Conservation (phyloP, 92 coral and sea anemone species). For the Parazoanthus swiftii region DNA sequence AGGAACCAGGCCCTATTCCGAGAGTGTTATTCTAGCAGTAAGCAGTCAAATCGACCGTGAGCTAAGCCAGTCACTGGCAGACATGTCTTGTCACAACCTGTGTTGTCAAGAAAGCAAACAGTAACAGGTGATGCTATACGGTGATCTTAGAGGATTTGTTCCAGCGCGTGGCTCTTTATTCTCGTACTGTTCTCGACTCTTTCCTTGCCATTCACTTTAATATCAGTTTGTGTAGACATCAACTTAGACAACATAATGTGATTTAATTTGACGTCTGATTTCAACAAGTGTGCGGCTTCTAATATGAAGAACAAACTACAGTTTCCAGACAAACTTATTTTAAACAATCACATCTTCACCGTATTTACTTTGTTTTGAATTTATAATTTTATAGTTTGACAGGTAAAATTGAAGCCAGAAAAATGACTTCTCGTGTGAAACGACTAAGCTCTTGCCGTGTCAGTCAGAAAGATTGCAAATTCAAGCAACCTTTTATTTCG, state of each 20-base stretch:
- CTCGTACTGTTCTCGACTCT: not conserved
- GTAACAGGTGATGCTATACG: not conserved
- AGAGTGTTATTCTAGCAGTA: not conserved
- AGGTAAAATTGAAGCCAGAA: too few species aligned
- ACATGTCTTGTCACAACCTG: not conserved
- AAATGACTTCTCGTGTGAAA: too few species aligned
- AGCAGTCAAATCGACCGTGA: not conserved
- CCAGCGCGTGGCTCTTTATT: not conserved
- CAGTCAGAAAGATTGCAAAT: too few species aligned
- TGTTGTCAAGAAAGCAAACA: not conserved
- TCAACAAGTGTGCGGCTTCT: not conserved
- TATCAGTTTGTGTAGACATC: not conserved
- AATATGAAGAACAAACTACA: not conserved
- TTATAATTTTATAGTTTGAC: too few species aligned
- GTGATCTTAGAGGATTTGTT: not conserved
- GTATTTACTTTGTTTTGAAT: too few species aligned
- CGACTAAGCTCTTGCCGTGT: too few species aligned
- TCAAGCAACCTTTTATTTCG: too few species aligned
- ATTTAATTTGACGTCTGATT: not conserved
- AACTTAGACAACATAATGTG: not conserved
- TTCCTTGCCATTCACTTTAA: not conserved
- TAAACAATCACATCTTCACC: not conserved
- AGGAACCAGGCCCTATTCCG: not conserved
- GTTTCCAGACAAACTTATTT: not conserved
- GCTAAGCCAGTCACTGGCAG: not conserved